phyloP scores from a whole-genome alignment of 2,888 invertebrate genomes.

The Ornithoptera priamus region DNA sequence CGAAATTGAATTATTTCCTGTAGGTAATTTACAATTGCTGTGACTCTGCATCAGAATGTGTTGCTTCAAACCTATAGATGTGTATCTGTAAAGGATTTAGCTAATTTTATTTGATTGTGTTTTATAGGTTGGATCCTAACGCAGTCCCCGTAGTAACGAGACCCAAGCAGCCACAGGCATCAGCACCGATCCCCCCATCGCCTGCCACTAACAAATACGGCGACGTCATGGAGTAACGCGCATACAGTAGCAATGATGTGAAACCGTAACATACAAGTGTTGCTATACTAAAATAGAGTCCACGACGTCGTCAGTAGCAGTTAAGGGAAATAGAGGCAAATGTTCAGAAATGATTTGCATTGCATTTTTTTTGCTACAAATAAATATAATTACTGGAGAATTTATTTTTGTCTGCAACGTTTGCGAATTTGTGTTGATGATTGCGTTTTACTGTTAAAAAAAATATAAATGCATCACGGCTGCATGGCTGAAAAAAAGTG shows the following conservation, averaged over 20 bases:
- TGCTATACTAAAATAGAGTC: background rate
- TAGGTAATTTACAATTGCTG: too few species aligned
- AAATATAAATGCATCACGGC: too few species aligned
- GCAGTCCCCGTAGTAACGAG: slow-evolving; percentile 38
- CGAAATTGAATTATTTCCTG: too few species aligned
- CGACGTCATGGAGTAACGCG: slow-evolving; percentile 55
- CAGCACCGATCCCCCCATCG: slow-evolving; percentile 35
- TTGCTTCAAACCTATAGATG: too few species aligned
- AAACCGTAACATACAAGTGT: slow-evolving; percentile 5
- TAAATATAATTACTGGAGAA: background rate
- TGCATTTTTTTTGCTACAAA: background rate
- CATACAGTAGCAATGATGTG: background rate
- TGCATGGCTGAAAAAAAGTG: too few species aligned
- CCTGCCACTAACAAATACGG: slow-evolving; percentile 63
- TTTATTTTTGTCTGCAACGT: background rate
- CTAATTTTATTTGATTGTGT: background rate
- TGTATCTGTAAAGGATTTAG: background rate
- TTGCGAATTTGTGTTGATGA: background rate
- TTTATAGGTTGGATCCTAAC: slow-evolving; percentile 51
- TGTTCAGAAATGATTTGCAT: background rate
- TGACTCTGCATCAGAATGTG: too few species aligned
- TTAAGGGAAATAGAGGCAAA: background rate
- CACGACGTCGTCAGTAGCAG: background rate
- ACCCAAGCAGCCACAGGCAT: slow-evolving; percentile 36
- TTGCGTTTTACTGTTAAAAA: too few species aligned